phyloP scores from a whole-genome alignment of 2,888 invertebrate species.

The Pantelozetes paolii region DNA sequence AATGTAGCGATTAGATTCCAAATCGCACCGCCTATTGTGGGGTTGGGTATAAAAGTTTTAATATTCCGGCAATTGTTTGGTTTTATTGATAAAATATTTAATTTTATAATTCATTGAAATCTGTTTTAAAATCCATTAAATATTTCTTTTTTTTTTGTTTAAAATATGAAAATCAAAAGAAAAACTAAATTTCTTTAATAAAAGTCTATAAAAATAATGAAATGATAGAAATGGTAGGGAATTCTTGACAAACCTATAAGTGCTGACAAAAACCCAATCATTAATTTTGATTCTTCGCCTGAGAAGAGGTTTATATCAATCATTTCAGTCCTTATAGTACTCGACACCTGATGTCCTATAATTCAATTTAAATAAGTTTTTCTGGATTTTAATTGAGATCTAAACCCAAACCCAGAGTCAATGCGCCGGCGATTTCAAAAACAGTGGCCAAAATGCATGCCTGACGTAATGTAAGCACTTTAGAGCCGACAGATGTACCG shows the following conservation, averaged over 20 bases:
- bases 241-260: constrained; percentile 56
- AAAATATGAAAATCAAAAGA: too few species aligned
- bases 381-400: background rate
- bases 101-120: too few species aligned
- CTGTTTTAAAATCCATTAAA: too few species aligned
- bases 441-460: constrained; percentile 95
- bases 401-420: constrained; percentile 72
- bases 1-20: constrained; percentile 94
- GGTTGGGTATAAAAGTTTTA: too few species aligned
- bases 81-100: background rate
- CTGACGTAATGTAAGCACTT: constrained; percentile 84
- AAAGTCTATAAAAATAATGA: too few species aligned
- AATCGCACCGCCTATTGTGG: constrained; percentile 81
- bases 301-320: constrained; percentile 80
- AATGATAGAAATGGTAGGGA: background rate
- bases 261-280: constrained; percentile 88
- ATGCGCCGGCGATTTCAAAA: constrained; percentile 92
- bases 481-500: constrained; percentile 95
- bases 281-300: constrained; percentile 71
- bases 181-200: too few species aligned
- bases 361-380: constrained; percentile 9
- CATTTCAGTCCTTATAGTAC: constrained; percentile 97
- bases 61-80: too few species aligned
- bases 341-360: constrained; percentile 82
- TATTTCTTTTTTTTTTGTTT: too few species aligned